These are phyloP conservation scores for Oenanthe melanoleuca DNA, from an alignment of 2,113 vertebrate species.

Conservation along the genomic window DNA sequence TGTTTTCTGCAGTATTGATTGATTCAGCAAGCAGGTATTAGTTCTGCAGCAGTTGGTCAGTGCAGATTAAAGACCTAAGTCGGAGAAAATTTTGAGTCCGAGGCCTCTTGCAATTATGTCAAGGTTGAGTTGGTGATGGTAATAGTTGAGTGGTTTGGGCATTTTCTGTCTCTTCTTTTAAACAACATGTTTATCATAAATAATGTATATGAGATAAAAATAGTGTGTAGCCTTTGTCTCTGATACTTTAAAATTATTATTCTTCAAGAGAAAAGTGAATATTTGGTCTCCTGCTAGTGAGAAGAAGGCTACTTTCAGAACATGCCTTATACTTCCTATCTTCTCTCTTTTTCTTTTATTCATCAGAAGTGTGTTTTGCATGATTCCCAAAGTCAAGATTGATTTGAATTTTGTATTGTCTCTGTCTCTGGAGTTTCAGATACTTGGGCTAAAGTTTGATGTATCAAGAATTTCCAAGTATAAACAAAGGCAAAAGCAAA, in stretches of 20 bases:
- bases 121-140: background rate
- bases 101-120: background rate
- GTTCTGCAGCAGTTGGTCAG: background rate
- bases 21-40: background rate
- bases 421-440: background rate
- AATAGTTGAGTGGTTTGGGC: background rate
- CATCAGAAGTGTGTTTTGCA: background rate
- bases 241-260: background rate
- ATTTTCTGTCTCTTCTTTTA: background rate
- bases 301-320: background rate
- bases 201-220: background rate
- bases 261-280: background rate
- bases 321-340: background rate
- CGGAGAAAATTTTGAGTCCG: background rate
- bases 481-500: background rate
- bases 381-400: background rate
- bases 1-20: background rate
- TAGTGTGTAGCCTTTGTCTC: background rate
- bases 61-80: background rate
- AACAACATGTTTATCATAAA: background rate
- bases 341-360: background rate
- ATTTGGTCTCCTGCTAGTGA: background rate
- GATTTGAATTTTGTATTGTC: background rate
- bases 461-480: background rate
- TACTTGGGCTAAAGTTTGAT: constrained; percentile 14